These are phyloP conservation scores for Zoanthus sansibaricus DNA, from an alignment of 92 coral and sea anemone genomes.

Conservation along the genomic window DNA sequence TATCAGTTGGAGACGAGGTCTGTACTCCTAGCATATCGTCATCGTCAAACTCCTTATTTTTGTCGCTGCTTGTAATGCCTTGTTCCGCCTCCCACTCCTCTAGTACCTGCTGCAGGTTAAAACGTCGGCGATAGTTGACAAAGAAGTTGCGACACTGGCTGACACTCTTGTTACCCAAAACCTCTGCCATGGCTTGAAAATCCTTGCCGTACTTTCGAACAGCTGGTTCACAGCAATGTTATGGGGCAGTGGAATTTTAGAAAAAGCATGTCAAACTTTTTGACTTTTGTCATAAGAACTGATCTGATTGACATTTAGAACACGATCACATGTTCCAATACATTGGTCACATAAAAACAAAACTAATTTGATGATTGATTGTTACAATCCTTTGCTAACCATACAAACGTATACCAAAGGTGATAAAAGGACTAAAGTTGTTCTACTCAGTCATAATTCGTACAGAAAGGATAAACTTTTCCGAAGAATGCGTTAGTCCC, in stretches of 20 bases:
- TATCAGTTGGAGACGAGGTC: conserved; percentile 80
- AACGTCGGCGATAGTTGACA: conserved; percentile 95
- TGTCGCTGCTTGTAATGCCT: conserved; percentile 96
- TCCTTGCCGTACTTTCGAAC: conserved; percentile 98
- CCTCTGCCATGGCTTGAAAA: conserved; percentile 99
- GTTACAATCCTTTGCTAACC: not conserved
- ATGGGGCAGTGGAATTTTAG: conserved; percentile 34
- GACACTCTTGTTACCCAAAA: conserved; percentile 93
- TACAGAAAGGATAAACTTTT: too few relatives aligned
- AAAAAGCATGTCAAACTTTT: conserved; percentile 4
- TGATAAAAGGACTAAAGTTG: not conserved
- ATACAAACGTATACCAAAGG: not conserved
- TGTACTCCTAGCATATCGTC: conserved; percentile 78
- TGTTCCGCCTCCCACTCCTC: conserved; percentile 98
- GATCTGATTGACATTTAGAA: conserved; percentile 21
- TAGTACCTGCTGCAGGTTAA: conserved; percentile 88
- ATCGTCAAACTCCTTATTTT: conserved; percentile 63
- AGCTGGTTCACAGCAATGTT: conserved; percentile 65
- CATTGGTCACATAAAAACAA: not conserved
- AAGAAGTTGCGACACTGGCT: conserved; percentile 99
- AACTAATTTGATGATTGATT: not conserved
- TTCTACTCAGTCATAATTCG: too few relatives aligned
- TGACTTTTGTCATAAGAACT: conserved; percentile 13
- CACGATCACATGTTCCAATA: conserved; percentile 31
- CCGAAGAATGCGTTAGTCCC: too few relatives aligned